Base-by-base conservation (phyloP, 2,888 invertebrate species). In the Schrankia costaestrigalis region DNA sequence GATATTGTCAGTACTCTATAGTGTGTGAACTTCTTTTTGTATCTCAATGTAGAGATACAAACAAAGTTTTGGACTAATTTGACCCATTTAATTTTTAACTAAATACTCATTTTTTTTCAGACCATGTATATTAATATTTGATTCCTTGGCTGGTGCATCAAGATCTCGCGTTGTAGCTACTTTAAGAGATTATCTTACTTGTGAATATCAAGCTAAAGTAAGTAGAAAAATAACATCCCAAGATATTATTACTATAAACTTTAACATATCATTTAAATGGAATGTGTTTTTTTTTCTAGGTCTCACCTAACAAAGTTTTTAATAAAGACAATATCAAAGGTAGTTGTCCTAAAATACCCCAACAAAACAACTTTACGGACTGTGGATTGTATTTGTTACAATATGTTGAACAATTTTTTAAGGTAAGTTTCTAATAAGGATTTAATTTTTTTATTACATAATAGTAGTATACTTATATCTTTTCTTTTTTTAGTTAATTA, bases 291-390 rank as follows among this genome's bases (percentile, higher is more conserved):
- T 17, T 32, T 17, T 79, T 76, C 35, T 75, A 89, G 85, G 78
- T 90, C 35, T 90, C 90, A n/a, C 78, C 78, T 26, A 91, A 89
- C 51, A 91, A 92, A 66, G 76, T 90, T 28, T 97, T 95, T 71
- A 93, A 92, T 49, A 96, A 94, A 72, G 92, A 94, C 57, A 93
- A 93, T 25, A 95, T 98, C 60, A 94, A 94, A 65, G 97, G 97
- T 3, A 92, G 93, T 49, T 93, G 93, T 63, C 96, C 96, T 0
- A 95, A 95, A 85, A 96, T 97, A 47, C 99, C 99, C n/a, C 97
- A 98, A 72, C 99, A 99, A 83, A 95, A 93, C 51, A 99, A 99
- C 88, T 97, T 94, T 71, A 96, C 95, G 22, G 99, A 99, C 77
- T 99, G 99, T 82, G 99, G 99, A 0, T 88, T 99, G 8, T 99